Base-by-base conservation (phyloP, 2,797 vertebrate genomes). In the Pelodytes ibericus region DNA sequence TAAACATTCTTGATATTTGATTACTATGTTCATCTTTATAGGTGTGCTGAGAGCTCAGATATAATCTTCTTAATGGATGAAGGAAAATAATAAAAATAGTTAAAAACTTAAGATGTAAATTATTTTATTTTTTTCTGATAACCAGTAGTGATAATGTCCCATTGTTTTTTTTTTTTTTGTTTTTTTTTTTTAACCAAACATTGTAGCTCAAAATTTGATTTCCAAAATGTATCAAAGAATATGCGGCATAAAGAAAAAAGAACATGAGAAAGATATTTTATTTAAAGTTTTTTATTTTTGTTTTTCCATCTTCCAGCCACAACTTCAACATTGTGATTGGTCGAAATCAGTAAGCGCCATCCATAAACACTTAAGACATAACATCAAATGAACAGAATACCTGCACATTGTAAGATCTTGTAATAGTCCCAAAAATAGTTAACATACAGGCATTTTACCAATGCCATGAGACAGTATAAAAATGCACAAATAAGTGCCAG, bases 401-500 rank as follows among this genome's bases (percentile, higher is more conserved):
- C 64, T 73, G 64, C 65, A 69, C 58, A 27, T 60, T 80, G 72
- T 67, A 61, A 76, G 83, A 71, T 83, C 71, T 79, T 77, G 82
- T 68, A 67, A 70, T 27, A 59, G 44, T 82, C 66, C 4, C 1
- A 51, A 74, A 72, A 77, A 82, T 76, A 68, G 78, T 83, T 73
- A 60, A 41, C 3, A 22, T 22, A 41, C 26, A 27, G 82, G 68
- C 77, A 82, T 68, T 77, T 29, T 74, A 71, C 27, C 39, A 73
- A 83, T 22, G 69, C 74, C 81, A 51, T 78, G 58, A 71, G 80
- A 82, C 79, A 80, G 84, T 84, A 88, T 25, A 83, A 87, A 87
- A 85, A 81, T 74, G 56, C 83, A 87, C 83, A 85, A 87, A 87
- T 83, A 83, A 79, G 79, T 75, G 84, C 84, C 71, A 82, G 79